These are phyloP conservation scores for Recurvirostra avosetta DNA, from an alignment of 2,113 vertebrate species.

Conservation along the genomic window DNA sequence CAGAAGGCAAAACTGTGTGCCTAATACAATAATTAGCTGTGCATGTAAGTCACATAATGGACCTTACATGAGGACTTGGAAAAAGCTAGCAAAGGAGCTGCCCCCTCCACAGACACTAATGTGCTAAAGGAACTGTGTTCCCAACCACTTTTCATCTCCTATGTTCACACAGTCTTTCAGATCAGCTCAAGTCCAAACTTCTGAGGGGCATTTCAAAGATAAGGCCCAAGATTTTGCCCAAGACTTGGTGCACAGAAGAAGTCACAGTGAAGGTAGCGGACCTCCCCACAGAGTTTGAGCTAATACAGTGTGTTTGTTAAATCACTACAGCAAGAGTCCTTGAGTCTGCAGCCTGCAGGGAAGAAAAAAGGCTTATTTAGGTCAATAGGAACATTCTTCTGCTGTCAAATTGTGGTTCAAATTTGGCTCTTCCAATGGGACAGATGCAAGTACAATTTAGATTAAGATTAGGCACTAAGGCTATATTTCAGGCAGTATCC, in stretches of 20 bases:
- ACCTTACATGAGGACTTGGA: not conserved
- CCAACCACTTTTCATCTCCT: accelerated
- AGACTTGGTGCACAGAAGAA: not conserved
- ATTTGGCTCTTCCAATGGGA: not conserved
- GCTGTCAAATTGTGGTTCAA: not conserved
- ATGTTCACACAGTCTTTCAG: not conserved
- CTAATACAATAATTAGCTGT: not conserved
- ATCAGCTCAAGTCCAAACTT: not conserved
- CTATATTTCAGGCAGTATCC: not conserved
- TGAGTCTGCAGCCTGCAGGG: not conserved
- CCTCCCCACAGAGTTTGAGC: not conserved
- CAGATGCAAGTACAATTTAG: not conserved
- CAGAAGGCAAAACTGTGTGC: not conserved
- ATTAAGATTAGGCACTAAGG: not conserved
- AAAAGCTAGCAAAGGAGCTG: not conserved
- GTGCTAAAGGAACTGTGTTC: not conserved
- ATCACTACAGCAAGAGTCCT: not conserved
- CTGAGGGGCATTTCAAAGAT: not conserved
- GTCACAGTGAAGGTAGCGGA: not conserved
- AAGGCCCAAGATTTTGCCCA: not conserved
- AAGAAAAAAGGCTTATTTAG: not conserved
- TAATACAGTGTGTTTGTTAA: not conserved
- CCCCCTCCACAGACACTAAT: not conserved
- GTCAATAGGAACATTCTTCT: not conserved
- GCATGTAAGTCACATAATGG: not conserved